Base-by-base conservation (phyloP, 2,797 vertebrate genomes). In the Xyrichtys novacula region DNA sequence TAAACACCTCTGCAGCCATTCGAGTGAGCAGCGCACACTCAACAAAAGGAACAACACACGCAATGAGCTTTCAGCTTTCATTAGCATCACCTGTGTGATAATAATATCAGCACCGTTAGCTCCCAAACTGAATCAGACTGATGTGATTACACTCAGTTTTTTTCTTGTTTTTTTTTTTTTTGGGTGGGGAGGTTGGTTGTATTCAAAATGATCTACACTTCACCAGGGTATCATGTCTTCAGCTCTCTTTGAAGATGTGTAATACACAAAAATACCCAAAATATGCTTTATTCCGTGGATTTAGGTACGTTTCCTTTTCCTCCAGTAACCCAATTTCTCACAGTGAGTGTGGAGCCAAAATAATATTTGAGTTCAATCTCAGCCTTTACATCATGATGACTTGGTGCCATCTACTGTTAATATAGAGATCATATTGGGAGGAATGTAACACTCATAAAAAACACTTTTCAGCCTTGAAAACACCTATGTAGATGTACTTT, bases 401-500 rank as follows among this genome's bases (percentile, higher is more conserved):
- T 85, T 94, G 91, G 93, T 94, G 93, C 94, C 94, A 94, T 94
- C 94, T 94, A 89, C 93, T 95, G 94, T 93, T 93, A 89, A 86
- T 87, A 80, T 65, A 76, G 81, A 75, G 76, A 85, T 81, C 50
- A 71, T 64, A 78, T 74, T 81, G 61, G 63, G 19, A 14, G 22
- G 58, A 63, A 54, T 55, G 54, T 47, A 38, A 9, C 48, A 39
- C 56, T 61, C n/a, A n/a, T n/a, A n/a, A n/a, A n/a, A n/a, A n/a
- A n/a, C n/a, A n/a, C n/a, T n/a, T n/a, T n/a, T n/a, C n/a, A n/a
- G n/a, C n/a, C 71, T 54, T 40, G 12, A 64, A 55, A 59, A 46
- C 20, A 47, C 46, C 7, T 31, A 2, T 36, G 43, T 1, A 46
- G 47, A 64, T 44, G n/a, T 11, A 16, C 44, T 16, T 26, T 1